Evolutionary conservation across 1,140 invertebrate genomes (phyloP), one percentile per base, ranked within the genome.

Genomic region (Drosophila murphyi): DNA sequence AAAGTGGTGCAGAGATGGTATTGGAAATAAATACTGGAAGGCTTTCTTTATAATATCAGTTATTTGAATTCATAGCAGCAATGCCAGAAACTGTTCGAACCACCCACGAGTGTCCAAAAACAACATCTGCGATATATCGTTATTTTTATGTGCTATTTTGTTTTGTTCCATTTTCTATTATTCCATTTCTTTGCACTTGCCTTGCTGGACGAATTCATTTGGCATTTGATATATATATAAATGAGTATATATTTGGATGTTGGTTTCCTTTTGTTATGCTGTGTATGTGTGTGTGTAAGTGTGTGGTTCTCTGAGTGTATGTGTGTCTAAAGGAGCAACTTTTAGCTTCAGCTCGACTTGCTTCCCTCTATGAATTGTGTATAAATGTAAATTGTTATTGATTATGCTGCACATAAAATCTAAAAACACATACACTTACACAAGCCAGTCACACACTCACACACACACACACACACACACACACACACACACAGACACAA

Each of bases 371-470:
- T 31, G 51, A 60, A 37, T 69, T 74, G 47, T 65, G 74, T 73
- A 80, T 71, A 87, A 87, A 87, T 87, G 83, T 76, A 88, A 88
- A 88, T 88, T 88, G 85, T 88, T 88, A 88, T 88, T 88, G 83
- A 88, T 88, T 88, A 88, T 89, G 83, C 70, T 74, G 41, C 83
- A 80, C 69, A 83, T 80, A 83, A 76, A 78, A 72, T 78, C 65
- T 45, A 72, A 59, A 78, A 68, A 57, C 54, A 76, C 62, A 80
- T 60, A 62, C 47, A 56, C 63, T 45, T 63, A 64, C 60, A 64
- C 64, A 74, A 60, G 59, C 61, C 56, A 76, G 41, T 63, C 28
- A 69, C 62, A 72, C 73, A 47, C 43, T 39, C 52, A 55, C 6
- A 63, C 34, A 48, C 32, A 47, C 4, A 28, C 54, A 55, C 34